Conservation (phyloP, 2,113 vertebrate genomes). For the Dermatemys mawii region DNA sequence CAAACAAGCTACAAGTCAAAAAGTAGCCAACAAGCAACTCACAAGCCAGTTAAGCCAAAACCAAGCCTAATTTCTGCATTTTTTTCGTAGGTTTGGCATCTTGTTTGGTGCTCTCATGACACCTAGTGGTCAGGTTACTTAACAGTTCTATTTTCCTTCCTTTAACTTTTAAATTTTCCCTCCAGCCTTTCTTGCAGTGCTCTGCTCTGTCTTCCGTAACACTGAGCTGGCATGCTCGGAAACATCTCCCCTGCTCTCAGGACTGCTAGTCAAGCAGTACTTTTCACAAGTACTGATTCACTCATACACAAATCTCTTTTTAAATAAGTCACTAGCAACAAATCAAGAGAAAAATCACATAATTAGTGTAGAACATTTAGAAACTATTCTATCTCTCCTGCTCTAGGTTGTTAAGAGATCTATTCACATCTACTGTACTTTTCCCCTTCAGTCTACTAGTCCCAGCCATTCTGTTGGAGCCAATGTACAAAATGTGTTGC, state of each 20-base stretch:
- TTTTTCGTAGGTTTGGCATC: not conserved
- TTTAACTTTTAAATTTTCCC: not conserved
- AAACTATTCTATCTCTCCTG: too few species aligned
- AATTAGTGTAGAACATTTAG: too few species aligned
- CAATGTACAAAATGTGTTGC: slow-evolving; percentile 94
- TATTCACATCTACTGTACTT: not conserved
- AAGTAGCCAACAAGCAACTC: too few species aligned
- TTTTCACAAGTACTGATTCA: not conserved
- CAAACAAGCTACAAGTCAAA: too few species aligned
- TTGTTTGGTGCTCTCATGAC: slow-evolving; percentile 15
- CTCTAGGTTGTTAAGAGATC: not conserved
- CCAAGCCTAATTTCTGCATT: too few species aligned
- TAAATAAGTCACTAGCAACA: not conserved
- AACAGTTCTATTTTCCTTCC: not conserved
- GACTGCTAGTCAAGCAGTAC: not conserved
- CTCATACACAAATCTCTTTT: not conserved
- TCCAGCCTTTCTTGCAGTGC: not conserved
- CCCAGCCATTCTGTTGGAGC: slow-evolving; percentile 94
- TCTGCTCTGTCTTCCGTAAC: not conserved
- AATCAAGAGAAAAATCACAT: not conserved
- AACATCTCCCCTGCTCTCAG: rapidly evolving
- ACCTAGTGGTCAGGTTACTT: slow-evolving; percentile 12
- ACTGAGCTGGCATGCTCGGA: not conserved
- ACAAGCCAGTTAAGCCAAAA: too few species aligned
- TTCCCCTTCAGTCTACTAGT: slow-evolving; percentile 85